These are phyloP conservation scores for Ciona savignyi DNA, from an alignment of 23 tunicate species.

Conservation along the genomic window DNA sequence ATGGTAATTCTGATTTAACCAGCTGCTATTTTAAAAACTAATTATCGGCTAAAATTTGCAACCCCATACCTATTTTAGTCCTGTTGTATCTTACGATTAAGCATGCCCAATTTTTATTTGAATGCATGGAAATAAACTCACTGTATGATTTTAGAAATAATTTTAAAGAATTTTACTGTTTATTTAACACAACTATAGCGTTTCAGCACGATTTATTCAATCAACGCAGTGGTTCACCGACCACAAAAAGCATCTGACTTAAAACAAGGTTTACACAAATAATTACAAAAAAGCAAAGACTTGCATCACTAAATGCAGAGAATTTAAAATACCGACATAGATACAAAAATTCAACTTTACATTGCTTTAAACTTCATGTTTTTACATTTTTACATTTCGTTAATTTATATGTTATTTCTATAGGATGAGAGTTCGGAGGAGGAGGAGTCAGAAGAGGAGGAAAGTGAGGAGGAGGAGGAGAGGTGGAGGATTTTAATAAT, in stretches of 20 bases:
- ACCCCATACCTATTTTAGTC: not conserved
- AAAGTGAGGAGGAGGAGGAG: slow-evolving; percentile 42
- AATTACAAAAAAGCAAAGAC: not conserved
- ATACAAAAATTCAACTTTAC: not conserved
- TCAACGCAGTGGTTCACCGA: no score
- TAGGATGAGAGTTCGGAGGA: slow-evolving; percentile 54
- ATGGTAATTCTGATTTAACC: not conserved
- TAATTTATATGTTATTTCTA: no score
- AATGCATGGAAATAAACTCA: not conserved
- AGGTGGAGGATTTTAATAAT: slow-evolving; percentile 10
- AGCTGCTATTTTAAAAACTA: no score
- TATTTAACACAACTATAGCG: no score
- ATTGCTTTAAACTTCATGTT: not conserved
- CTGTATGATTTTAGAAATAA: not conserved
- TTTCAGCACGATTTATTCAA: no score
- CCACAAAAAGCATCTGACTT: no score
- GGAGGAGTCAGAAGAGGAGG: slow-evolving; percentile 43
- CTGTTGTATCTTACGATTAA: not conserved
- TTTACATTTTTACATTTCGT: not conserved
- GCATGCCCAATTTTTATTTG: not conserved
- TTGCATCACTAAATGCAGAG: not conserved
- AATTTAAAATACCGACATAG: slow-evolving; percentile 2
- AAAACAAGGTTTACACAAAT: no score
- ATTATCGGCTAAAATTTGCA: not conserved
- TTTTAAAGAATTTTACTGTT: no score